A percentile compares a stretch with the other conserved stretches of the same genome.
phyloP scores from a whole-genome alignment of 2,113 vertebrate genomes.

The Prionailurus viverrinus region DNA sequence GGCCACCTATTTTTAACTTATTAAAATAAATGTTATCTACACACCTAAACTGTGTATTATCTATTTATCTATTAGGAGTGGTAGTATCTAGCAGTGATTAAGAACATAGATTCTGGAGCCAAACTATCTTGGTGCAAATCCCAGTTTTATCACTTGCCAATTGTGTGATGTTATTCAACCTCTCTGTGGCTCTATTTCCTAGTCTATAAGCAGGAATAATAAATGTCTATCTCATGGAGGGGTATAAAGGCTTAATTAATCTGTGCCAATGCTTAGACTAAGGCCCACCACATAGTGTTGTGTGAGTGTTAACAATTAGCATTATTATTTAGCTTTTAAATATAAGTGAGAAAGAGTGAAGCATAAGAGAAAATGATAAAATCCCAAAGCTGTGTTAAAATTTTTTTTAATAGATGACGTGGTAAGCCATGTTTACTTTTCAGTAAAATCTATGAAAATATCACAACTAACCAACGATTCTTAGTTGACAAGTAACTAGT shows the following conservation, averaged over 20 bases:
- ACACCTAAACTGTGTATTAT: neutral
- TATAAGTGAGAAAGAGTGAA: constrained; percentile 40
- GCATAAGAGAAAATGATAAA: constrained; percentile 1
- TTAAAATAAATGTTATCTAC: neutral
- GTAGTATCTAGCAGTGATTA: too few species aligned
- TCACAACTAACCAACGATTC: neutral
- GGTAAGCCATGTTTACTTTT: constrained; percentile 19
- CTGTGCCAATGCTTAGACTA: neutral
- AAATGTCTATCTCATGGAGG: neutral
- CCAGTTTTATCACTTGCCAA: neutral
- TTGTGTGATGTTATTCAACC: neutral
- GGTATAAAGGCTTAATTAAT: neutral
- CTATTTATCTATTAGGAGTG: neutral
- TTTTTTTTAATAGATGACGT: constrained; percentile 13
- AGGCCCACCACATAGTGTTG: neutral
- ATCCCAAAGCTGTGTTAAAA: neutral
- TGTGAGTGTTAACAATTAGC: neutral
- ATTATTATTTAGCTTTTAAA: constrained; percentile 13
- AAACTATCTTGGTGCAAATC: neutral
- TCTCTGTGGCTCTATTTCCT: neutral
- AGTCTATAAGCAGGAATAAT: neutral
- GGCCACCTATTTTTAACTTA: neutral
- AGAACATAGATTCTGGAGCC: neutral
- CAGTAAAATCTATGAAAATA: neutral
- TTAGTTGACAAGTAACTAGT: neutral